These are phyloP conservation scores for Pteruthius melanotis DNA, from an alignment of 2,113 vertebrate genomes.

Conservation along the genomic window DNA sequence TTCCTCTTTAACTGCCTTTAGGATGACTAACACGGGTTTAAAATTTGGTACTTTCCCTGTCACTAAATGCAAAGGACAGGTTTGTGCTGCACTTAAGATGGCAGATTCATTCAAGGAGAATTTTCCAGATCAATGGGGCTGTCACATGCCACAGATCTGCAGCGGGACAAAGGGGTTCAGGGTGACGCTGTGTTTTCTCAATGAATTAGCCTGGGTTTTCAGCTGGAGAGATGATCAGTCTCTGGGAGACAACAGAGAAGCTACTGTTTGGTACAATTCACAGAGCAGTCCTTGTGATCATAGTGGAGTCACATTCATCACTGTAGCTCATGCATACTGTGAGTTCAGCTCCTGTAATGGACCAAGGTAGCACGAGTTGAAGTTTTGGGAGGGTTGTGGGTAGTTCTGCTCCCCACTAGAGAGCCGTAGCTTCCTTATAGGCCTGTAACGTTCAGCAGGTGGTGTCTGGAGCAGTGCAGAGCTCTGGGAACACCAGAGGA, in stretches of 20 bases:
- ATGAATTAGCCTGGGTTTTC: neutral
- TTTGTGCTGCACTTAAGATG: neutral
- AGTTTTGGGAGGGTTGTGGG: neutral
- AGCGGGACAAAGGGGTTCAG: neutral
- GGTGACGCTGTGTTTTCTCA: neutral
- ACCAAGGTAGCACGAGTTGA: rapidly evolving
- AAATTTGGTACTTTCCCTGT: neutral
- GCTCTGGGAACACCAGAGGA: neutral
- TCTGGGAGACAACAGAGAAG: neutral
- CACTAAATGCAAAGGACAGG: neutral
- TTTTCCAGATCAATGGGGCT: neutral
- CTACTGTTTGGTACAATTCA: neutral
- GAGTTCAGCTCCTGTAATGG: neutral
- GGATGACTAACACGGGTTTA: neutral
- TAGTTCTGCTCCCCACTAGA: neutral
- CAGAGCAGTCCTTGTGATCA: neutral
- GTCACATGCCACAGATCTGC: neutral
- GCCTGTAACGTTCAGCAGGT: rapidly evolving
- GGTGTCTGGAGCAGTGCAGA: neutral
- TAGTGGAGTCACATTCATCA: neutral
- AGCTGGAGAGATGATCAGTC: neutral
- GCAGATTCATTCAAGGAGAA: neutral
- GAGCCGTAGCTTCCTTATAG: neutral
- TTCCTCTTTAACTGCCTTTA: neutral
- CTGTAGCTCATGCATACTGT: rapidly evolving